Evolutionary conservation across 2,888 invertebrate genomes (phyloP).

Genomic region (Dysmachus trigonus): DNA sequence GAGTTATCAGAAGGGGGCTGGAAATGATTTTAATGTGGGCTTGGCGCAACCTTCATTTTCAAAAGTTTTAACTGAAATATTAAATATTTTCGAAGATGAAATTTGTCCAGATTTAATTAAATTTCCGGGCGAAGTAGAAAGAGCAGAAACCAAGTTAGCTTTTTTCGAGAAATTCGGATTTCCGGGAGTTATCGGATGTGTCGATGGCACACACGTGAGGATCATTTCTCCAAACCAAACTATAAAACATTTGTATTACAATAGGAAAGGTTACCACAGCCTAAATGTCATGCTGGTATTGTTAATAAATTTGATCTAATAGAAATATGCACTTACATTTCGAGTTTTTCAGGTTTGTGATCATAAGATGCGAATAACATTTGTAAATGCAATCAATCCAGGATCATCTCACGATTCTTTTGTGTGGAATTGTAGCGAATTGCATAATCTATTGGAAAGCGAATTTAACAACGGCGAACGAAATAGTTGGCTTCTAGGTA

Average conservation of each 20-base stretch:
- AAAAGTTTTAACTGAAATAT: background rate
- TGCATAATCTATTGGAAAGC: background rate
- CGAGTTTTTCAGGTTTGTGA: background rate
- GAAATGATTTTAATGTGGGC: background rate
- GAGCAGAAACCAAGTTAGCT: background rate
- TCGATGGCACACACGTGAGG: background rate
- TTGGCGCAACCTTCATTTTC: conserved; percentile 11
- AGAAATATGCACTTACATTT: background rate
- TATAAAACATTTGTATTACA: conserved; percentile 5
- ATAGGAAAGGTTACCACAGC: conserved; percentile 22
- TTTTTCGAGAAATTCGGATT: background rate
- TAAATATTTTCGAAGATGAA: background rate
- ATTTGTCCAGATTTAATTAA: background rate
- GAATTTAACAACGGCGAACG: background rate
- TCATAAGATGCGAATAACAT: background rate
- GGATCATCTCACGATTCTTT: background rate
- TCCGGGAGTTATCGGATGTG: background rate
- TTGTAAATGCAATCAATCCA: background rate
- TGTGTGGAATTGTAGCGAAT: conserved; percentile 2
- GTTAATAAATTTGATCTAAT: background rate
- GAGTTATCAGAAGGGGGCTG: background rate
- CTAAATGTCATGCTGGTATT: conserved; percentile 41
- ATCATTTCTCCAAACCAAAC: background rate
- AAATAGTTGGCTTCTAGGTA: background rate
- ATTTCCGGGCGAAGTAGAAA: background rate